Evolutionary conservation across 2,797 vertebrate species (phyloP).

Genomic region (Syngnathus acus): DNA sequence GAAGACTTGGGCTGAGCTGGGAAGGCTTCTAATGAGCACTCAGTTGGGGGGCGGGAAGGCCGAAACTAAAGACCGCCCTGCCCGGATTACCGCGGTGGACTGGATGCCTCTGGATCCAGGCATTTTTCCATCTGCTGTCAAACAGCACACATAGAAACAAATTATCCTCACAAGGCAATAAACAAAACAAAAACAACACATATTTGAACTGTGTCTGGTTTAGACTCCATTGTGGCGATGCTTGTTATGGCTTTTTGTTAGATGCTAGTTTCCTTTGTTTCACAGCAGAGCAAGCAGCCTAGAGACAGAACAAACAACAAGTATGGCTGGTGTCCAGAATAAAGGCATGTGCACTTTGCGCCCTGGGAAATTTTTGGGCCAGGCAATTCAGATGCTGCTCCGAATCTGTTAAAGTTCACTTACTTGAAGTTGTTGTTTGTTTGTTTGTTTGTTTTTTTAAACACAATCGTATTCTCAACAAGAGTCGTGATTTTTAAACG

Average conservation of each 20-base stretch:
- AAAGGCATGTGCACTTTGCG: not conserved
- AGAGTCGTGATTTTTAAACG: not conserved
- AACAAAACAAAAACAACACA: not conserved
- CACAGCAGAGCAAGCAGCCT: conserved; percentile 61
- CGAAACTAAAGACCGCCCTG: conserved; percentile 34
- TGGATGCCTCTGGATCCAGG: conserved; percentile 32
- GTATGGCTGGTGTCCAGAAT: not conserved
- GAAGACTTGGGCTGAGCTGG: conserved; percentile 21
- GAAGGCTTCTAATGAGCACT: conserved; percentile 27
- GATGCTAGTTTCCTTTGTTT: conserved; percentile 52
- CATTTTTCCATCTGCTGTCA: conserved; percentile 49
- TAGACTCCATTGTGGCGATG: conserved; percentile 19
- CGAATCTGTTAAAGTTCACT: not conserved
- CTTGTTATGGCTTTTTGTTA: conserved; percentile 66
- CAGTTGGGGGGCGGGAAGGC: conserved; percentile 24
- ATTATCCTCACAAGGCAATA: not conserved
- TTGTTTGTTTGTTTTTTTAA: not conserved
- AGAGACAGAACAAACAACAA: conserved; percentile 10
- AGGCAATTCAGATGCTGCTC: not conserved
- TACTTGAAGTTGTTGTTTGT: not conserved
- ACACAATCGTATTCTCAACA: not conserved
- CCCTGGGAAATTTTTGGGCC: not conserved
- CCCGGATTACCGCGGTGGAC: conserved; percentile 34
- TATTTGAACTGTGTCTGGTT: not conserved
- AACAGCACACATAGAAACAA: conserved; percentile 14